Evolutionary conservation across 2,113 vertebrate species (phyloP), one percentile per base, ranked within the genome.

Genomic region (Otis tarda): DNA sequence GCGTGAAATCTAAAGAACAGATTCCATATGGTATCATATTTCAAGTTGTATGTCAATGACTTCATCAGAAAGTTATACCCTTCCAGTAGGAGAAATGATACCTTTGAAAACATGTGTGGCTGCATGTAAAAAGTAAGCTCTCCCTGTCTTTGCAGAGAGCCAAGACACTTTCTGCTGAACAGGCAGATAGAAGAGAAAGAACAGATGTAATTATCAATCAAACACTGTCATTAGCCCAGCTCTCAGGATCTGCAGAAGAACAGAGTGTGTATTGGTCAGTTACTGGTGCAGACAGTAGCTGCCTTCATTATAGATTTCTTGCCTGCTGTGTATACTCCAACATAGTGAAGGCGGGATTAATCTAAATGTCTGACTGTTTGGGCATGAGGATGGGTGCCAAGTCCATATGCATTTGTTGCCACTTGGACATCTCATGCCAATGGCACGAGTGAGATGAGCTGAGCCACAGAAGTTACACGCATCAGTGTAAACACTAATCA

Each of bases 201-300:
- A 95, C 95, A 97, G 96, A 96, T 97, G 95, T 96, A 97, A 96
- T 97, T 97, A 97, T 96, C 95, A 97, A 96, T 97, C 95, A 96
- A 83, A 92, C 24, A 90, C 80, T 96, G 92, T 92, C 95, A 74
- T 81, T 95, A 94, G 43, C 43, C 64, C 35, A 82, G 56, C 47
- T 95, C 45, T 71, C 47, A 83, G 73, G 69, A 92, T 89, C 65
- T 94, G 53, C 65, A 84, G 83, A 93, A 90, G 27, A 92, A 19
- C 52, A 81, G 45, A 90, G 55, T 59, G 43, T 27, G 78, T 65
- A 92, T 49, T 75, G 90, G 95, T 87, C 88, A 83, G 83, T 90
- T 45, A 87, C 59, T 78, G 74, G 56, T 90, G 76, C 90, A 95
- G 45, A 84, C 31, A 6, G 5, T 90, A 83, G 52, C 65, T 93